phyloP scores from a whole-genome alignment of 1,140 invertebrate genomes.

The Platorchestia sp. region DNA sequence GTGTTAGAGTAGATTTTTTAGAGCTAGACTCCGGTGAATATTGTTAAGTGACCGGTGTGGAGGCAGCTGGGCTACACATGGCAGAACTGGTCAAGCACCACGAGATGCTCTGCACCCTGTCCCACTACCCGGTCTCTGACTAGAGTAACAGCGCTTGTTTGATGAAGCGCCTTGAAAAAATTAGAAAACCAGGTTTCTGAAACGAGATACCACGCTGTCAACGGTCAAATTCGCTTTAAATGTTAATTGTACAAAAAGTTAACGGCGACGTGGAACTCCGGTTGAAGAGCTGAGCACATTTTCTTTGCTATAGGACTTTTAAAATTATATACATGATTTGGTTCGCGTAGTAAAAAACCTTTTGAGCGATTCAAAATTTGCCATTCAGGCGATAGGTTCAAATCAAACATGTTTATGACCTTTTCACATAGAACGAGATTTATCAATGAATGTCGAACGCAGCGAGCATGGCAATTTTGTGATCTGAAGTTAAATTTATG shows the following conservation, averaged over 20 bases:
- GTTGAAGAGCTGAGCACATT: not conserved
- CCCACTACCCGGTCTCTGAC: not conserved
- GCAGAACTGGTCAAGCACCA: slow-evolving; percentile 39
- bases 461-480: not conserved
- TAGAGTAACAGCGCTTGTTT: not conserved
- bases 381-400: too few species aligned
- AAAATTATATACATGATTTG: too few species aligned
- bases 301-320: too few species aligned
- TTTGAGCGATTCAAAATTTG: too few species aligned
- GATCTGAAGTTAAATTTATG: not conserved
- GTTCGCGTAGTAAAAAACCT: too few species aligned
- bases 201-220: not conserved
- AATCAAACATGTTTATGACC: not conserved
- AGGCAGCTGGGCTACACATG: slow-evolving; percentile 8
- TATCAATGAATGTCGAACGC: not conserved
- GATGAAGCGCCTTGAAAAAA: not conserved
- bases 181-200: slow-evolving; percentile 27
- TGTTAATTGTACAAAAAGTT: not conserved
- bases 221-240: slow-evolving; percentile 29
- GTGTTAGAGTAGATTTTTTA: slow-evolving; percentile 36
- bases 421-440: too few species aligned
- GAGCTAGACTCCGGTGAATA: not conserved
- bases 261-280: not conserved
- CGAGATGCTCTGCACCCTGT: not conserved
- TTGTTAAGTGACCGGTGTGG: slow-evolving; percentile 53